These are phyloP conservation scores for Cryptocephalus moraei DNA, from an alignment of 2,888 invertebrate species.

Conservation along the genomic window DNA sequence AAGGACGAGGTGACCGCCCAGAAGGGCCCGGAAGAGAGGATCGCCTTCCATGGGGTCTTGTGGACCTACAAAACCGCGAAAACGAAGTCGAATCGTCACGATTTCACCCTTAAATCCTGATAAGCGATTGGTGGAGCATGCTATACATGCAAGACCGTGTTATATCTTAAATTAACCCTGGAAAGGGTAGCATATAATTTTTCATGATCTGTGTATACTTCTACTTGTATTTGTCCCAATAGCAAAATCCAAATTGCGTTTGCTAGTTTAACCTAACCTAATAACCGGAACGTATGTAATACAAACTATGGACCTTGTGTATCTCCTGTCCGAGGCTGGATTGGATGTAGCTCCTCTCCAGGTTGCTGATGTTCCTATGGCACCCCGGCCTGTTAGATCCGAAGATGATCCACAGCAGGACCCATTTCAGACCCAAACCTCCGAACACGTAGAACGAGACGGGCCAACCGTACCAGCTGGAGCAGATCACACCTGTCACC, in stretches of 20 bases:
- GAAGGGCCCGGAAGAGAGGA: constrained; percentile 65
- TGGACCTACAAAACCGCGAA: constrained; percentile 14
- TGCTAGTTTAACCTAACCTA: too few relatives aligned
- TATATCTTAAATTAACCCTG: too few relatives aligned
- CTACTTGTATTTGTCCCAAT: too few relatives aligned
- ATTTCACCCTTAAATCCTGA: too few relatives aligned
- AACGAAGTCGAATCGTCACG: not conserved
- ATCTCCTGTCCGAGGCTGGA: constrained; percentile 16
- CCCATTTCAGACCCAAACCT: constrained; percentile 50
- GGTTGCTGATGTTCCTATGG: constrained; percentile 47
- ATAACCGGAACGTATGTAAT: too few relatives aligned
- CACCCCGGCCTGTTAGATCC: constrained; percentile 57
- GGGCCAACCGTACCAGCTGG: constrained; percentile 64
- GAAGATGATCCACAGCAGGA: constrained; percentile 47
- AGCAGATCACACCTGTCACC: constrained; percentile 63
- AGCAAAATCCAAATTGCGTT: too few relatives aligned
- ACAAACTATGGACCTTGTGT: constrained; percentile 40
- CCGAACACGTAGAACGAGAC: constrained; percentile 70
- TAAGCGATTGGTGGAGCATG: too few relatives aligned
- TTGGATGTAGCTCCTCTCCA: constrained; percentile 59
- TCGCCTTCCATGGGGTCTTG: constrained; percentile 62
- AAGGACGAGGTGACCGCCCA: constrained; percentile 64
- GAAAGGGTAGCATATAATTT: too few relatives aligned
- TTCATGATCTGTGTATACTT: too few relatives aligned
- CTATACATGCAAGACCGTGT: too few relatives aligned